Percentiles rank a stretch among this genome's conserved stretches.
Evolutionary conservation across 2,113 vertebrate species (phyloP).

Genomic region (Silurus asotus): DNA sequence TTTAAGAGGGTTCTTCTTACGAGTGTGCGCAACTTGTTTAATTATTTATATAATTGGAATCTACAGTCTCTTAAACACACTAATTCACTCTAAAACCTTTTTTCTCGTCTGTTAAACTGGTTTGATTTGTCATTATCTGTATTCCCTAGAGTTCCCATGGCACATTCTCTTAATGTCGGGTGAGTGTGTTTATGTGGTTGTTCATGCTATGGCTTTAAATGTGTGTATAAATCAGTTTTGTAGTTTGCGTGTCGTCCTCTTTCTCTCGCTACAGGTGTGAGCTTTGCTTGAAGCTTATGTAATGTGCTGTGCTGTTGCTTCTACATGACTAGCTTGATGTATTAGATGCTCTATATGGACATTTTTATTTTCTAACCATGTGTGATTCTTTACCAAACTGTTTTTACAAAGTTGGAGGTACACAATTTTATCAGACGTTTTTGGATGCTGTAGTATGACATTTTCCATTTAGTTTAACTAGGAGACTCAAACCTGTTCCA

Average conservation of each 20-base stretch:
- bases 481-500: too few species aligned
- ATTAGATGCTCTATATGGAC: too few species aligned
- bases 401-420: too few species aligned
- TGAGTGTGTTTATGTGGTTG: slow-evolving; percentile 75
- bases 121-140: slow-evolving; percentile 60
- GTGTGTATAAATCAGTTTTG: neutral
- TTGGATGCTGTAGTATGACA: too few species aligned
- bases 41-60: neutral
- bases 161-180: slow-evolving; percentile 77
- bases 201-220: neutral
- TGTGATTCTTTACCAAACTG: too few species aligned
- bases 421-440: too few species aligned
- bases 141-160: slow-evolving; percentile 81
- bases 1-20: neutral
- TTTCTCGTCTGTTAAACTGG: neutral
- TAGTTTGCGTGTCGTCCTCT: neutral
- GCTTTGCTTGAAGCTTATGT: neutral
- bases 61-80: neutral
- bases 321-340: too few species aligned
- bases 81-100: neutral
- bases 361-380: too few species aligned
- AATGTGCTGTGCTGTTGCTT: too few species aligned
- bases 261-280: neutral
- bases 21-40: neutral
- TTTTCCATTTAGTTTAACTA: too few species aligned